phyloP scores from a whole-genome alignment of 2,888 invertebrate species.

The Operophtera brumata region DNA sequence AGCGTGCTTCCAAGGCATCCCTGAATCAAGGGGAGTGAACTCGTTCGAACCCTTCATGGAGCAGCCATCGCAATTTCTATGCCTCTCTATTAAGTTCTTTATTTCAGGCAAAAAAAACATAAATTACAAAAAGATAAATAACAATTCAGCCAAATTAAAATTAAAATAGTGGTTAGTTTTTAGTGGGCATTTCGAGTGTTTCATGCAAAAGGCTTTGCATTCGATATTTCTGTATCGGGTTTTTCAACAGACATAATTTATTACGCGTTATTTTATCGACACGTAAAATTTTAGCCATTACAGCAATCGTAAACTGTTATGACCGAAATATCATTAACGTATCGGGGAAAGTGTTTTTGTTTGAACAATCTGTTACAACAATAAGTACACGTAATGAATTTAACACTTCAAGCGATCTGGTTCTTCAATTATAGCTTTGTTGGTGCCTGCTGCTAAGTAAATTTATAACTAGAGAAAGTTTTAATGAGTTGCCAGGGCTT shows the following conservation, averaged over 20 bases:
- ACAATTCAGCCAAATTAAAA: too few species aligned
- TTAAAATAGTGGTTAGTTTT: too few species aligned
- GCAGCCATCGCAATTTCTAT: too few species aligned
- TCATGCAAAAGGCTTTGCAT: constrained; percentile 9
- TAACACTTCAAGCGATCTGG: constrained; percentile 23
- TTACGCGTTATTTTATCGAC: constrained; percentile 24
- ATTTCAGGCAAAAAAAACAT: too few species aligned
- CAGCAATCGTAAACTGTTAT: constrained; percentile 29
- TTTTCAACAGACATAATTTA: constrained; percentile 15
- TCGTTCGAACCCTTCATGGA: too few species aligned
- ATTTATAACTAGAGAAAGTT: constrained; percentile 15
- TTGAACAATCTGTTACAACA: constrained; percentile 31
- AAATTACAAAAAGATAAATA: too few species aligned
- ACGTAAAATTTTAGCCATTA: constrained; percentile 27
- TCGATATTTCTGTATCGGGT: constrained; percentile 12
- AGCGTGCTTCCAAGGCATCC: too few species aligned
- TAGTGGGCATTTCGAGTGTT: constrained; percentile 18
- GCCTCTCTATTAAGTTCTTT: too few species aligned
- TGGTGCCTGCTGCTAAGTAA: constrained; percentile 16
- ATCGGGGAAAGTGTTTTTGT: constrained; percentile 31
- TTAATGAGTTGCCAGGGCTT: constrained; percentile 1
- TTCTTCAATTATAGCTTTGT: constrained; percentile 9
- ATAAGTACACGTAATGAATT: constrained; percentile 28
- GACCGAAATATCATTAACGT: constrained; percentile 27
- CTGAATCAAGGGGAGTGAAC: too few species aligned